Evolutionary conservation across 1,140 invertebrate genomes (phyloP).

Genomic region (Eupristina koningsbergeri): DNA sequence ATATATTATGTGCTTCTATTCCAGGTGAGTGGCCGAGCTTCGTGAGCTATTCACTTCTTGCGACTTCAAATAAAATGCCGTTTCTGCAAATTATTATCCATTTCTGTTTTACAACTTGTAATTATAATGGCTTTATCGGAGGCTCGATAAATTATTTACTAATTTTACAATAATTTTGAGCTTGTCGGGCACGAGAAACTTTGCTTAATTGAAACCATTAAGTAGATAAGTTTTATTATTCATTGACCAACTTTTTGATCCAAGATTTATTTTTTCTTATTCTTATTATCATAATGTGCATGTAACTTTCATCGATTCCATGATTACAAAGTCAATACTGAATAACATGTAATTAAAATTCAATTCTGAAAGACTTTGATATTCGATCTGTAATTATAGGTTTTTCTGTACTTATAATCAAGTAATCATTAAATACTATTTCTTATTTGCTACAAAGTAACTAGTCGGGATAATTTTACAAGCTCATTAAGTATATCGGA

Average conservation of each 20-base stretch:
- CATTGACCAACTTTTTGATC: too few relatives aligned
- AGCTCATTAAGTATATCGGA: conserved; percentile 26
- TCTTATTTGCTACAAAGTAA: conserved; percentile 28
- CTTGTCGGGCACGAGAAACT: neutral
- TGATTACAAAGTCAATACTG: neutral
- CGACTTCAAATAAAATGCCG: too few relatives aligned
- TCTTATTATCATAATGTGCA: neutral
- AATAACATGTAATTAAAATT: conserved; percentile 32
- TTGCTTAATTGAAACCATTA: neutral
- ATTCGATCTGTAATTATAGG: neutral
- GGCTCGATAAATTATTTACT: neutral
- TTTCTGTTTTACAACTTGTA: neutral
- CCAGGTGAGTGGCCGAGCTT: too few relatives aligned
- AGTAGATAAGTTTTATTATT: neutral
- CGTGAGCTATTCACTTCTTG: too few relatives aligned
- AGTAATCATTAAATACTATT: conserved; percentile 7
- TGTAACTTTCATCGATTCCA: neutral
- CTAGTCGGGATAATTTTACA: conserved; percentile 35
- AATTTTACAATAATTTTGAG: neutral
- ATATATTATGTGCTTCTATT: too few relatives aligned
- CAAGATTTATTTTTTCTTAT: neutral
- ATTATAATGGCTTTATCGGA: neutral
- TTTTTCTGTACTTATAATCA: conserved; percentile 23
- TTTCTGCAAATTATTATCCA: neutral
- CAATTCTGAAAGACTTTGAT: conserved; percentile 22